Base-by-base conservation (phyloP, 1,140 invertebrate genomes). In the Gryon sp. region DNA sequence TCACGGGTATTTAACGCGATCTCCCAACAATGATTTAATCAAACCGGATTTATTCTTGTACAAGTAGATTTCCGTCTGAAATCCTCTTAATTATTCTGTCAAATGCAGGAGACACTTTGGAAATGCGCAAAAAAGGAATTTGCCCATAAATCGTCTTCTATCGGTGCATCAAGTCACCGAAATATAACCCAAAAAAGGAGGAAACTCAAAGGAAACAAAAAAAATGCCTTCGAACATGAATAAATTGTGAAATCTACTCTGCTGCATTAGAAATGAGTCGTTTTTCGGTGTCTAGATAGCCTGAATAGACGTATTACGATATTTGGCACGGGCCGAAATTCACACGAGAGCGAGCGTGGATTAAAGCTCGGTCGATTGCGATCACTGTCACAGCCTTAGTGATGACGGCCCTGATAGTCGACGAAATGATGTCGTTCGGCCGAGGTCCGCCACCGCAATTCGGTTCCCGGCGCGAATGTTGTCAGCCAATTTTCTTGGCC, bases 401-500 rank as follows among this genome's bases (percentile, higher is more conserved):
- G 65, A 66, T 48, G 76, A 46, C 59, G 48, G 15, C 11, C 59
- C 32, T 48, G 70, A 68, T 79, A 72, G 70, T 70, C 70, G 53
- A 66, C 68, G 70, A 79, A 75, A 79, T 75, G 66, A 79, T 79
- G 76, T 79, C 77, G 77, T 79, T 60, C 41, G n/a, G 60, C 20
- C 43, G 20, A 46, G 45, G 68, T 55, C 53, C 75, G 65, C 60
- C 66, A 65, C 28, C 43, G 78, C 86, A 84, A 86, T 86, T 87
- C 82, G 79, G 79, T 50, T 76, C 70, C 65, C 76, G 73, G 82
- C 75, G 83, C 77, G 86, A 89, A 87, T 86, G 87, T 88, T 88
- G 87, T 89, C 87, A 88, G 87, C 80, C 87, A 89, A 89, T 88
- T 89, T 88, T 88, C 87, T 89, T 88, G 87, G 86, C 87, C 86